Evolutionary conservation across 1,140 invertebrate genomes (phyloP), one percentile per base, ranked within the genome.

Genomic region (Venturia canescens): DNA sequence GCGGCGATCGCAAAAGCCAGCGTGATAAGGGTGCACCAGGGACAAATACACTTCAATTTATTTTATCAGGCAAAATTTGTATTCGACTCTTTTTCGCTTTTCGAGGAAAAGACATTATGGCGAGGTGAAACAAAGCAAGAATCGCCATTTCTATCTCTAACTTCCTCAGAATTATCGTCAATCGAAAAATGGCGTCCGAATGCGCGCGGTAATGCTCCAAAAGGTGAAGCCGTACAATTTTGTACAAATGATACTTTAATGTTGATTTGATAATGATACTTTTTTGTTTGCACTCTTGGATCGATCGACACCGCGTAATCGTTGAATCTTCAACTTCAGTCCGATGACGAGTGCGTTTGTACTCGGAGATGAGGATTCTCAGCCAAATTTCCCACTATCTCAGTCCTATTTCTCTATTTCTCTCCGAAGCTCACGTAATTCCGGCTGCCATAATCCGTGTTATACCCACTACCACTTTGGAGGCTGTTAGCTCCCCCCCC

Each of bases 401-500:
- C 38, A 11, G 38, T 44, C 7, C 26, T 48, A 11, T 74, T 26
- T 48, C 70, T 11, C 48, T 16, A 0, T 23, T 18, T 44, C 48
- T 74, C 72, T 18, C 7, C 27, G 15, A 63, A 23, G 31, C 31
- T 26, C 31, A 11, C 34, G 75, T 57, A 77, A 77, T 77, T 77
- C 34, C 75, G 75, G 75, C 27, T 60, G 29, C 75, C 75, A 77
- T 77, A 77, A 77, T 77, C 75, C 75, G 31, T 44, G 57, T 38
- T 53, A 66, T 60, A 69, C 66, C 3, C 29, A 69, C 66, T 69
- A 31, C 66, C 29, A 69, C 26, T 69, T 69, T n/a, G 26, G 66
- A 29, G 66, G 72, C 31, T 76, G 50, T 29, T 76, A 29, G 3
- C 11, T 26, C 34, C 13, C 70, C 34, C 9, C 34, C 23, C 38